phyloP scores from a whole-genome alignment of 1,140 invertebrate genomes.

The Drosophila kurseongensis region DNA sequence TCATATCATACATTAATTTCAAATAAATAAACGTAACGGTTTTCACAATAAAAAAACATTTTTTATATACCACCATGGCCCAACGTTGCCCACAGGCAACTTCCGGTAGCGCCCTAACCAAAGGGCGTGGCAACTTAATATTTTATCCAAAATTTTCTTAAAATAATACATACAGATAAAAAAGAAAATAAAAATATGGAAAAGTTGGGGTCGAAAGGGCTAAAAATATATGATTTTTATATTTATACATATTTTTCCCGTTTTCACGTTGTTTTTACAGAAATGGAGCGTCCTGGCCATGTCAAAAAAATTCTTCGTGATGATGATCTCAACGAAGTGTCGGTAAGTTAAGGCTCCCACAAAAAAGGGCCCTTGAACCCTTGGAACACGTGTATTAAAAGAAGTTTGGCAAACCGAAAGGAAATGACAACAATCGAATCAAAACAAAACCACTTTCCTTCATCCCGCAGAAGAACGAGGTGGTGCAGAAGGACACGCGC shows the following conservation, averaged over 20 bases:
- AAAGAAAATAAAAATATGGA: too few species aligned
- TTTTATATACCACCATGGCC: too few species aligned
- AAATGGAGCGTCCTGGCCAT: slow-evolving; percentile 78
- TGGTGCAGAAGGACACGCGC: slow-evolving; percentile 73
- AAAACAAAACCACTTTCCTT: not conserved
- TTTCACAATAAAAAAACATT: too few species aligned
- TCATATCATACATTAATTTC: too few species aligned
- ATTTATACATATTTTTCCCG: too few species aligned
- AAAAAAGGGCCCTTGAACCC: not conserved
- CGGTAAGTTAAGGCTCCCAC: slow-evolving; percentile 60
- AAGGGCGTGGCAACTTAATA: not conserved
- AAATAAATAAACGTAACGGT: too few species aligned
- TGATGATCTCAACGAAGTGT: slow-evolving; percentile 74
- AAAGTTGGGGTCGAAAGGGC: too few species aligned
- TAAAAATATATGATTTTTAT: too few species aligned
- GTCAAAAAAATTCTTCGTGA: slow-evolving; percentile 63
- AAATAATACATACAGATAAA: too few species aligned
- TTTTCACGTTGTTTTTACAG: slow-evolving; percentile 26
- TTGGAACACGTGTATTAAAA: not conserved
- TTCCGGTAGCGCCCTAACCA: too few species aligned
- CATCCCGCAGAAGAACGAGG: slow-evolving; percentile 72
- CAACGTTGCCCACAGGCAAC: too few species aligned
- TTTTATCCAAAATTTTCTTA: too few species aligned
- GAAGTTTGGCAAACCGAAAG: not conserved
- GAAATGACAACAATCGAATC: slow-evolving; percentile 1